phyloP scores from a whole-genome alignment of 1,140 invertebrate species.

The Euura lappo region DNA sequence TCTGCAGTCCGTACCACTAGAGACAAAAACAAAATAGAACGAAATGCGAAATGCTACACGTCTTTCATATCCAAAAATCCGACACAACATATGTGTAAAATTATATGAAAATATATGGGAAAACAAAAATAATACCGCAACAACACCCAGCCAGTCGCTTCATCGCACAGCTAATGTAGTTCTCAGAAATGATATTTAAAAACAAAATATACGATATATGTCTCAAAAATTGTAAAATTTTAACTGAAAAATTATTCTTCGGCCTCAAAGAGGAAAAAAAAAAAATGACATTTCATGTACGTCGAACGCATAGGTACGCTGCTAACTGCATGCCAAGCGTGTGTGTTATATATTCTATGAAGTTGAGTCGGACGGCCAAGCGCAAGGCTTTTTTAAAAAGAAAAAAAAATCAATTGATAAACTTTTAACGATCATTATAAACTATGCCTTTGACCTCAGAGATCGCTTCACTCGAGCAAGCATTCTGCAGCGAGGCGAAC shows the following conservation, averaged over 20 bases:
- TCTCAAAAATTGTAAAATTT: too few species aligned
- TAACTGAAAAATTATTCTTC: too few species aligned
- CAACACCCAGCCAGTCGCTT: constrained; percentile 13
- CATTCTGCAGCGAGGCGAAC: constrained; percentile 3
- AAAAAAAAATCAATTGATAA: too few species aligned
- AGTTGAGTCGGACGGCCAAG: constrained; percentile 4
- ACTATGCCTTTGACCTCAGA: neutral
- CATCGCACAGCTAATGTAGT: neutral
- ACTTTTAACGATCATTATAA: too few species aligned
- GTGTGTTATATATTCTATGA: constrained; percentile 25
- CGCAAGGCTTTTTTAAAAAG: neutral
- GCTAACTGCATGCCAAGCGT: constrained; percentile 58
- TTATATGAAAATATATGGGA: neutral
- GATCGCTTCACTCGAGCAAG: neutral
- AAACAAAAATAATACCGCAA: neutral
- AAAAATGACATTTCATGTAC: too few species aligned
- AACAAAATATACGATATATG: too few species aligned
- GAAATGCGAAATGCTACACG: constrained; percentile 38
- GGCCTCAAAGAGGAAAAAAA: too few species aligned
- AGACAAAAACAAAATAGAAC: constrained; percentile 58
- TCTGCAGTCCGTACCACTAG: constrained; percentile 63
- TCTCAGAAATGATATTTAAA: too few species aligned
- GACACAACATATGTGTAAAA: too few species aligned
- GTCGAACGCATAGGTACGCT: constrained; percentile 36
- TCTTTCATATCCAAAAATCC: neutral